Evolutionary conservation across 2,888 invertebrate species (phyloP).

Genomic region (Atethmia centrago): DNA sequence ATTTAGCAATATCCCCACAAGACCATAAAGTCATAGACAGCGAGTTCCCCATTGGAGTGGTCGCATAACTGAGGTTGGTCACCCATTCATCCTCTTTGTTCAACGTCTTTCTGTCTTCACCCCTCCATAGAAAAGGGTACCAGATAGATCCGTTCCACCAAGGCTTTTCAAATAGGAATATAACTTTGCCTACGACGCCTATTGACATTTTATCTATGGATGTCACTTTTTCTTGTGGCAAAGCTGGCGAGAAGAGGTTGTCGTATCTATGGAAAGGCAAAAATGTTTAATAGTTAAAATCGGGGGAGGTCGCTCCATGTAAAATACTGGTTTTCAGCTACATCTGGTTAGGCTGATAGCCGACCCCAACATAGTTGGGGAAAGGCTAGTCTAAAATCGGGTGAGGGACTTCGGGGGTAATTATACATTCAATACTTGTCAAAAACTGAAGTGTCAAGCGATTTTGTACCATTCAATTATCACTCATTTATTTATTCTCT

Average conservation of each 20-base stretch:
- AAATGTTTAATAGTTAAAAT: background rate
- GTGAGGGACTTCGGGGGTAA: background rate
- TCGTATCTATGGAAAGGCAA: slow-evolving; percentile 73
- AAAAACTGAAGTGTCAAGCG: background rate
- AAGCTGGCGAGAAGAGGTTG: slow-evolving; percentile 89
- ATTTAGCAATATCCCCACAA: slow-evolving; percentile 30
- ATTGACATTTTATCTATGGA: slow-evolving; percentile 91
- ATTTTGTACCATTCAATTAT: too few relatives aligned
- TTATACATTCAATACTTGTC: background rate
- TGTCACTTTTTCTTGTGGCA: slow-evolving; percentile 89
- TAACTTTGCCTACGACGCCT: slow-evolving; percentile 93
- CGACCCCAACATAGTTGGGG: background rate
- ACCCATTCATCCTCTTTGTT: slow-evolving; percentile 70
- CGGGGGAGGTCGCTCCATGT: background rate
- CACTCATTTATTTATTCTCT: too few relatives aligned
- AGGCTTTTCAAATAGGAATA: slow-evolving; percentile 91
- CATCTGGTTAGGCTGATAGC: background rate
- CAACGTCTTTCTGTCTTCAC: slow-evolving; percentile 64
- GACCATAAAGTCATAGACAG: slow-evolving; percentile 73
- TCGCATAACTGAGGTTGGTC: slow-evolving; percentile 66
- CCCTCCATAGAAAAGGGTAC: slow-evolving; percentile 76
- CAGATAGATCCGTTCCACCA: slow-evolving; percentile 89
- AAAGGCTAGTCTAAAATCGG: background rate
- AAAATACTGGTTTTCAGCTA: background rate
- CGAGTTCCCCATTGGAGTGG: slow-evolving; percentile 67